A percentile compares a stretch with the other conserved stretches of the same genome.
Conservation (phyloP, 2,797 vertebrate genomes). For the Eulemur coronatus region DNA sequence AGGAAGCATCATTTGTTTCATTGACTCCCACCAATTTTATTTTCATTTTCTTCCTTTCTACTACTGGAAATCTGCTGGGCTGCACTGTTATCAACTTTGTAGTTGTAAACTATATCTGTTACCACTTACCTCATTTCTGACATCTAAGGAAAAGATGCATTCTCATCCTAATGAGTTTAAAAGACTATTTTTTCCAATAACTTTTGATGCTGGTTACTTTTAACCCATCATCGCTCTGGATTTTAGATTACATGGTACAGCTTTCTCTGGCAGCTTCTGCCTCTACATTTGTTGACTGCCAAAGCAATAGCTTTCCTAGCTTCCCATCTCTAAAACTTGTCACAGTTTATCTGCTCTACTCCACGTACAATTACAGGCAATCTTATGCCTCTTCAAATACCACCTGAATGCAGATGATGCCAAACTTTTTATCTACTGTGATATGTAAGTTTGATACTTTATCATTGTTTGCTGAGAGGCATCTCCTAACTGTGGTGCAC, state of each 20-base stretch:
- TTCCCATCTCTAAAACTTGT: background rate
- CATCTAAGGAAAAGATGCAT: constrained; percentile 3
- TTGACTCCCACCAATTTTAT: constrained; percentile 13
- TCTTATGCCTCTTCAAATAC: background rate
- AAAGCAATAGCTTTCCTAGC: constrained; percentile 15
- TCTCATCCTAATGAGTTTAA: constrained; percentile 28
- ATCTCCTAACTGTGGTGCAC: background rate
- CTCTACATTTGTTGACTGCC: constrained; percentile 1
- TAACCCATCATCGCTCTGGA: background rate
- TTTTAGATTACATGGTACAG: background rate
- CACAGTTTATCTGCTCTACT: background rate
- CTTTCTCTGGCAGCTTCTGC: constrained; percentile 19
- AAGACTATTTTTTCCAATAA: constrained; percentile 34
- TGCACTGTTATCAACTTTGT: background rate
- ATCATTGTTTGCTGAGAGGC: background rate
- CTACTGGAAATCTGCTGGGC: background rate
- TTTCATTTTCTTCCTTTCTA: constrained; percentile 50
- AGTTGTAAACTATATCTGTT: constrained; percentile 19
- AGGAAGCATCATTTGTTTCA: constrained; percentile 21
- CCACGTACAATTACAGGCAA: background rate
- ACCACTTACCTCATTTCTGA: background rate
- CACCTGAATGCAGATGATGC: background rate
- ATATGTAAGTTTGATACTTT: background rate
- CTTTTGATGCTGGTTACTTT: constrained; percentile 1
- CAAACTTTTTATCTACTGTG: background rate